A percentile compares a stretch with the other conserved stretches of the same genome.
These are phyloP conservation scores for Hemiprocne comata DNA, from an alignment of 2,113 vertebrate genomes.

Conservation along the genomic window DNA sequence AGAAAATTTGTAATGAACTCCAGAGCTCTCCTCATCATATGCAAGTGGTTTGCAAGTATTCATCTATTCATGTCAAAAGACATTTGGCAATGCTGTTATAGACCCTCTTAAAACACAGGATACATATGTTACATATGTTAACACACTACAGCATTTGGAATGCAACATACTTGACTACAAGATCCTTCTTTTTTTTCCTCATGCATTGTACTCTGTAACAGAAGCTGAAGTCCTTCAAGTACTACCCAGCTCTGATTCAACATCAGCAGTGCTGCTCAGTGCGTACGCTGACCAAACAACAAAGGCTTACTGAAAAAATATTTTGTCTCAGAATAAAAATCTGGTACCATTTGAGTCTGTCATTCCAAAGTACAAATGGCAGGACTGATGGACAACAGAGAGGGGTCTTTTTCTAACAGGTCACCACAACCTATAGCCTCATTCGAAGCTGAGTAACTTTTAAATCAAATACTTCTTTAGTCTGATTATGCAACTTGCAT, in stretches of 20 bases:
- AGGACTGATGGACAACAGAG: accelerated
- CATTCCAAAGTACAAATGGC: accelerated
- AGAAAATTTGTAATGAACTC: not conserved
- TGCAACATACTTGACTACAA: not conserved
- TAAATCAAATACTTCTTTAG: not conserved
- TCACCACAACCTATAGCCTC: not conserved
- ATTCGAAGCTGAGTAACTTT: not conserved
- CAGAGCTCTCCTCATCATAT: not conserved
- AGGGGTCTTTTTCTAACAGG: not conserved
- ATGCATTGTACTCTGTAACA: accelerated
- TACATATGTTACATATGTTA: accelerated
- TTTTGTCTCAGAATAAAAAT: not conserved
- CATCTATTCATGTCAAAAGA: not conserved
- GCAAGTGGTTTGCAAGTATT: not conserved
- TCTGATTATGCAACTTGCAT: not conserved
- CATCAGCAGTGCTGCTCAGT: not conserved
- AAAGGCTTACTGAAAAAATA: not conserved
- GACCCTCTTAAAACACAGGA: not conserved
- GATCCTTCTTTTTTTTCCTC: not conserved
- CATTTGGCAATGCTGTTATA: not conserved
- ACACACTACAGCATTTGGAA: too few relatives aligned
- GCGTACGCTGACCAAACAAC: not conserved
- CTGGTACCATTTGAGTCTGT: not conserved
- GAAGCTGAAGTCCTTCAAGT: not conserved
- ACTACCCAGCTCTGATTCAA: not conserved